Evolutionary conservation across 2,888 invertebrate species (phyloP).

Genomic region (Ochropacha duplaris): DNA sequence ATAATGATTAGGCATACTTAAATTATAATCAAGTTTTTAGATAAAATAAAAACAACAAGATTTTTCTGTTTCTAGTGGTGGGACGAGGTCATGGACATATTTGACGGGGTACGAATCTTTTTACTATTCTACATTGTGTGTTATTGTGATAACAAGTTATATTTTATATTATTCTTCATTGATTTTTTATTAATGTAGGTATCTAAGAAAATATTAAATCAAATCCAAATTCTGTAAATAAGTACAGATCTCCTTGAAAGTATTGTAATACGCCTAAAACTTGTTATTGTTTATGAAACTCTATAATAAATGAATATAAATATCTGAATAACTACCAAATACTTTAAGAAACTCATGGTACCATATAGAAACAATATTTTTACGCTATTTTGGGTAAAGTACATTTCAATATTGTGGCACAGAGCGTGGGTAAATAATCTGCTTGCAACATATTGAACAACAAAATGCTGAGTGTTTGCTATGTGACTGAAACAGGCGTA

Average conservation of each 20-base stretch:
- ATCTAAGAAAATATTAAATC: neutral
- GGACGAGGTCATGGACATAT: conserved; percentile 98
- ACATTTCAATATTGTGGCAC: too few species aligned
- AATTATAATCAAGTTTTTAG: neutral
- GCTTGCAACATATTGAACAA: neutral
- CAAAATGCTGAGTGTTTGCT: neutral
- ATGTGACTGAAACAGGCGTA: neutral
- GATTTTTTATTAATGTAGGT: neutral
- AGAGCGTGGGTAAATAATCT: neutral
- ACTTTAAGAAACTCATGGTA: neutral
- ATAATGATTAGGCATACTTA: too few species aligned
- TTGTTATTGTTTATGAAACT: neutral
- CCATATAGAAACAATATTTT: too few species aligned
- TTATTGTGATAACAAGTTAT: conserved; percentile 51
- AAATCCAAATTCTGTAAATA: neutral
- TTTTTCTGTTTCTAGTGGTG: conserved; percentile 93
- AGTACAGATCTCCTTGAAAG: neutral
- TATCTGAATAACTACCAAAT: neutral
- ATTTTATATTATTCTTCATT: neutral
- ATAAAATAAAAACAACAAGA: conserved; percentile 48
- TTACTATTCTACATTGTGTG: conserved; percentile 63
- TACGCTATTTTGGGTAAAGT: too few species aligned
- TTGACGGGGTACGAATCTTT: conserved; percentile 94
- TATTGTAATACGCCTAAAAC: neutral
- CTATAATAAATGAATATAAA: too few species aligned